Conservation (phyloP, 2,113 vertebrate genomes). For the Melierax canorus region DNA sequence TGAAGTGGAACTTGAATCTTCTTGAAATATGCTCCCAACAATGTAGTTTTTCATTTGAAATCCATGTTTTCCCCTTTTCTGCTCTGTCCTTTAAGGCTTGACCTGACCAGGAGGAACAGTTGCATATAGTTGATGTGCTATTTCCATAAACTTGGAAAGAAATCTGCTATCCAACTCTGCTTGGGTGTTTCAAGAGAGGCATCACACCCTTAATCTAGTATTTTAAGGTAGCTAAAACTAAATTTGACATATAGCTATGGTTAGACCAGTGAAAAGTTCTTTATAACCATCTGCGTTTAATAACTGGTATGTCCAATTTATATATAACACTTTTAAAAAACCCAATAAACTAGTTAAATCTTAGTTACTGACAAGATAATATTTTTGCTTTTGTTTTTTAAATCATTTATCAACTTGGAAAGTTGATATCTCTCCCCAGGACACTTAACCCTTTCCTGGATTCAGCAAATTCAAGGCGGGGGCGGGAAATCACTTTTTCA, state of each 20-base stretch:
- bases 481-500: neutral
- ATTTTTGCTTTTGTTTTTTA: neutral
- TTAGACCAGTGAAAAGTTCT: neutral
- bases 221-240: neutral
- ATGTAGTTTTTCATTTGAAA: neutral
- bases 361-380: neutral
- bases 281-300: neutral
- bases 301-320: neutral
- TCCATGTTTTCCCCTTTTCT: neutral
- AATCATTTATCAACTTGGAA: neutral
- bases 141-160: neutral
- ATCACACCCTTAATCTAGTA: neutral
- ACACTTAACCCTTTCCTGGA: neutral
- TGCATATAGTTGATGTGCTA: neutral
- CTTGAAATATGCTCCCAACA: neutral
- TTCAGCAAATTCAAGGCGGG: neutral
- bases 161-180: neutral
- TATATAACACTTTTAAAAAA: neutral
- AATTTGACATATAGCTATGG: neutral
- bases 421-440: neutral
- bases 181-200: neutral
- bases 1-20: neutral
- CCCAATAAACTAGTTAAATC: neutral
- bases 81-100: neutral
- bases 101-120: neutral